Evolutionary conservation across 1,140 invertebrate species (phyloP).

Genomic region (Odontomachus brunneus): DNA sequence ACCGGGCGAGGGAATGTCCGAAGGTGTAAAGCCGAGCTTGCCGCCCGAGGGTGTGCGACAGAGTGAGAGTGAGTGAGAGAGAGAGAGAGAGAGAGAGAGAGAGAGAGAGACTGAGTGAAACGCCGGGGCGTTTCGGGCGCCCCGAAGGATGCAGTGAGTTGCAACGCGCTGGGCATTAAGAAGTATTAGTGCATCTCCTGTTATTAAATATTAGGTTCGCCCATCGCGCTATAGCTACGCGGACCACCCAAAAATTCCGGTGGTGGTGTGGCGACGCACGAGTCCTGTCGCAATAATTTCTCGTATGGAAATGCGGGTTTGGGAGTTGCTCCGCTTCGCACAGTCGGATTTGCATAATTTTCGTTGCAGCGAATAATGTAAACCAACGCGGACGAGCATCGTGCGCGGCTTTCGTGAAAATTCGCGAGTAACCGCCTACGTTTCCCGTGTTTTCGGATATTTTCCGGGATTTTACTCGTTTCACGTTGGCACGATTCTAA

Average conservation of each 20-base stretch:
- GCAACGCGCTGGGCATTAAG: constrained; percentile 26
- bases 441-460: no score
- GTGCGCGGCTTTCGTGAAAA: no score
- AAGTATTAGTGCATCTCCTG: constrained; percentile 67
- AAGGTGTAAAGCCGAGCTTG: constrained; percentile 31
- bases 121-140: constrained; percentile 36
- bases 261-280: constrained; percentile 18
- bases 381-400: not conserved
- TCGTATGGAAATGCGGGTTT: constrained; percentile 54
- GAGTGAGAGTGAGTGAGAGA: not conserved
- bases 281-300: constrained; percentile 24
- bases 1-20: not conserved
- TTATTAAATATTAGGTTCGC: constrained; percentile 70
- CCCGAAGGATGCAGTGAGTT: constrained; percentile 52
- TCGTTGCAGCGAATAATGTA: not conserved
- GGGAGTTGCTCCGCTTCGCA: not conserved
- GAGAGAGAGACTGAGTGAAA: not conserved
- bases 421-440: no score
- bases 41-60: not conserved
- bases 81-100: not conserved
- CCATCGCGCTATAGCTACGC: not conserved
- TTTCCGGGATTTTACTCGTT: no score
- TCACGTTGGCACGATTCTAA: no score
- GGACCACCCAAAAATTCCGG: constrained; percentile 71
- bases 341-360: constrained; percentile 12